Conservation (phyloP, 2,113 vertebrate genomes). For the Turdus rufiventris region DNA sequence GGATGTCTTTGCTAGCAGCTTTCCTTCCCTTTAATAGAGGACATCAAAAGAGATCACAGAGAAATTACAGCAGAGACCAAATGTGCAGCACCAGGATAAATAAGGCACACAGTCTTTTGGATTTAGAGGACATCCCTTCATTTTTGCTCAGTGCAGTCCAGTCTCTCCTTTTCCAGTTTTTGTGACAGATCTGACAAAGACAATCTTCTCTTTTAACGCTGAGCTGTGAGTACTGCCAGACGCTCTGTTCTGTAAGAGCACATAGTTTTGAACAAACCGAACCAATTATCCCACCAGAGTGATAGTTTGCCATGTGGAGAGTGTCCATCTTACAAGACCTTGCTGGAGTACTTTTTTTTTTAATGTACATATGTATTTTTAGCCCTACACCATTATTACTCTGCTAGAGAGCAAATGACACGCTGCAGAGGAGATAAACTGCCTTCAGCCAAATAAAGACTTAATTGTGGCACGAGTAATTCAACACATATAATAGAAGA, state of each 20-base stretch:
- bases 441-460: conserved; percentile 40
- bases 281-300: conserved; percentile 26
- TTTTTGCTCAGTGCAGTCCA: not conserved
- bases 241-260: not conserved
- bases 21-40: not conserved
- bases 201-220: not conserved
- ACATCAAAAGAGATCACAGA: not conserved
- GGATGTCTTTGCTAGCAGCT: not conserved
- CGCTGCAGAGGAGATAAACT: not conserved
- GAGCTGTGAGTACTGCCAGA: not conserved
- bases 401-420: conserved; percentile 9
- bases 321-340: not conserved
- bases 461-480: conserved; percentile 10
- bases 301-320: not conserved
- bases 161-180: not conserved
- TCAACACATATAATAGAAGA: not conserved
- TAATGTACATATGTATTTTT: not conserved
- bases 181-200: conserved; percentile 13
- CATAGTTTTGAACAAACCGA: conserved; percentile 39
- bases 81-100: not conserved
- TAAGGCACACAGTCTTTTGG: not conserved
- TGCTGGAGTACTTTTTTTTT: not conserved
- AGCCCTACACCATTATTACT: not conserved
- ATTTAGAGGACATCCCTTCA: not conserved
- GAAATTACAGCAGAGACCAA: not conserved